Evolutionary conservation across 2,888 invertebrate genomes (phyloP), one percentile per base, ranked within the genome.

Genomic region (Ferdinandea cuprea): DNA sequence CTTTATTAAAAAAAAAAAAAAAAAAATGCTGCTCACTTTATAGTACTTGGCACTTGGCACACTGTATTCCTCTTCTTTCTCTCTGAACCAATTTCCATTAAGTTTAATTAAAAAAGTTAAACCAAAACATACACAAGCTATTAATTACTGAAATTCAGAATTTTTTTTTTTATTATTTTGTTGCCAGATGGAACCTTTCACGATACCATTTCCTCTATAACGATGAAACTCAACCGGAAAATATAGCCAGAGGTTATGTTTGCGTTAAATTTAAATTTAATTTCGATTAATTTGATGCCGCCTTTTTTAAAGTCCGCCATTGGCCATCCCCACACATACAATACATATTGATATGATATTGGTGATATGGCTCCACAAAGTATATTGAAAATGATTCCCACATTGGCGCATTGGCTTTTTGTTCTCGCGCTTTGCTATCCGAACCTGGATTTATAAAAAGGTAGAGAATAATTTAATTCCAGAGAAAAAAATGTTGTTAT

Each of bases 231-330:
- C 61, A 56, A 68, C 54, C 52, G 44, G 37, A 78, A 78, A 73
- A 61, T 68, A 68, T 61, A 65, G 21, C 58, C 37, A 21, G 44
- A 28, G 59, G 46, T 54, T 13, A 17, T 25, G 63, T 79, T 61
- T 65, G 54, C 19, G 79, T 79, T 59, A 56, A 66, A 73, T 66
- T 72, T 66, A 35, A 52, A 73, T 44, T 79, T 66, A 56, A 79
- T 79, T 79, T 66, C 58, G 65, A 73, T 79, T 66, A 73, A 61
- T 79, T 79, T 48, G 9, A 52, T 32, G 52, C n/a, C 30, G 19
- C 9, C 9, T 42, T 54, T 30, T 19, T 40, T 52, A 44, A 11
- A 61, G 7, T 42, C 42, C 30, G 32, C 32, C 59, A n/a, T 7
- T 40, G 40, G 6, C 40, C 7, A 7, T 0, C 2, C 13, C 13